Percentiles rank a stretch among this genome's conserved stretches.
Conservation (phyloP, 2,113 vertebrate genomes). For the Pao palembangensis region DNA sequence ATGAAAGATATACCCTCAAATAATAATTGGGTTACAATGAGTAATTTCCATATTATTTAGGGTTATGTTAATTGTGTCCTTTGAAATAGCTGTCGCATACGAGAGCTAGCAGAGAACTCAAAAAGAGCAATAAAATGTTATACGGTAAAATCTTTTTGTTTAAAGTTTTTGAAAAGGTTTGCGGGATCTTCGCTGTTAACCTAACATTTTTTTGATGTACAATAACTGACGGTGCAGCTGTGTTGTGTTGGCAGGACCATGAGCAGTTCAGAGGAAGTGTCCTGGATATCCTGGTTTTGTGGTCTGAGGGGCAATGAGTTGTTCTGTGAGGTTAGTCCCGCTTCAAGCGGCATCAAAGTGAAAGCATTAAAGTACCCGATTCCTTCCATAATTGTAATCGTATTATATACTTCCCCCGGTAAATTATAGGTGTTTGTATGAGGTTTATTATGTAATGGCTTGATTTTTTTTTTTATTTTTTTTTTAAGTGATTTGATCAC, state of each 20-base stretch:
- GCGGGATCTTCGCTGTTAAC: background rate
- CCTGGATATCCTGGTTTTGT: slow-evolving; percentile 95
- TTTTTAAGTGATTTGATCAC: too few species aligned
- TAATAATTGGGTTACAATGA: background rate
- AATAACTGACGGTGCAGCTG: background rate
- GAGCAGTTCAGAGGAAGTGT: slow-evolving; percentile 93
- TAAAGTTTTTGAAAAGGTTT: background rate
- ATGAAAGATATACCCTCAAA: background rate
- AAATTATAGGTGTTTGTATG: too few species aligned
- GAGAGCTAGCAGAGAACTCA: slow-evolving; percentile 17
- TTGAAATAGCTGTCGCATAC: slow-evolving; percentile 22
- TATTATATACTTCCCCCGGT: too few species aligned
- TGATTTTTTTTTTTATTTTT: too few species aligned
- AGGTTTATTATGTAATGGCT: too few species aligned
- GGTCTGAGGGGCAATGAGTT: slow-evolving; percentile 90
- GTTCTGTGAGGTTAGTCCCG: slow-evolving; percentile 83
- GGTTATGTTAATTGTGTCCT: background rate
- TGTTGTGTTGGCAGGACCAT: slow-evolving; percentile 66
- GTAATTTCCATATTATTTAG: background rate
- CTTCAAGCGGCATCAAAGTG: too few species aligned
- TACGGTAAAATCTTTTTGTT: background rate
- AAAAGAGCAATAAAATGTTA: background rate
- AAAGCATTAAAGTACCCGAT: too few species aligned
- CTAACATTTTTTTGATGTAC: background rate
- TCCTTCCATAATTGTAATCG: too few species aligned